Conservation (phyloP, 1,140 invertebrate genomes). For the Pachyrhynchus sulphureomaculatus region DNA sequence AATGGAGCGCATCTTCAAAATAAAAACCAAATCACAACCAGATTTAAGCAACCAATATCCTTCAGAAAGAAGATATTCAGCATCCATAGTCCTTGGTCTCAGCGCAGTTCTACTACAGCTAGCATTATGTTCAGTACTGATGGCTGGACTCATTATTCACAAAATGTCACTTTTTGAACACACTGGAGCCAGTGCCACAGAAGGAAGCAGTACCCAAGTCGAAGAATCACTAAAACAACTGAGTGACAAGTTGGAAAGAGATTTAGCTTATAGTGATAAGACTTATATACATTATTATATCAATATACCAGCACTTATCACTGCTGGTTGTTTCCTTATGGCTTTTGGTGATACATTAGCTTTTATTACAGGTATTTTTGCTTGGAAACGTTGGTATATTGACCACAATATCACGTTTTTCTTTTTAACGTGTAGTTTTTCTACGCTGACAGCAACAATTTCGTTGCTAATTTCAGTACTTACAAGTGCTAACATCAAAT, state of each 20-base stretch:
- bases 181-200: background rate
- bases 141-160: constrained; percentile 39
- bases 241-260: constrained; percentile 22
- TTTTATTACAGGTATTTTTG: constrained; percentile 58
- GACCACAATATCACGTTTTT: constrained; percentile 64
- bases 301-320: constrained; percentile 32
- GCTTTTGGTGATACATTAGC: constrained; percentile 54
- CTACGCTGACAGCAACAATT: constrained; percentile 52
- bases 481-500: constrained; percentile 19
- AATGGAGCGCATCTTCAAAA: constrained; percentile 34
- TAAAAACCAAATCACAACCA: constrained; percentile 28
- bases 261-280: constrained; percentile 11
- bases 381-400: constrained; percentile 66
- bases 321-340: constrained; percentile 35
- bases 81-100: constrained; percentile 64
- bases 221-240: constrained; percentile 1
- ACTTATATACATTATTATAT: constrained; percentile 27
- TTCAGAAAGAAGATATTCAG: constrained; percentile 66
- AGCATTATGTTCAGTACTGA: constrained; percentile 55
- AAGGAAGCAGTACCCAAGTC: background rate
- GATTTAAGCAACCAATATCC: constrained; percentile 31
- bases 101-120: constrained; percentile 61
- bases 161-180: constrained; percentile 22
- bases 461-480: constrained; percentile 31
- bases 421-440: constrained; percentile 56